Evolutionary conservation across 2,888 invertebrate species (phyloP).

Genomic region (Agonopterix subpropinquella): DNA sequence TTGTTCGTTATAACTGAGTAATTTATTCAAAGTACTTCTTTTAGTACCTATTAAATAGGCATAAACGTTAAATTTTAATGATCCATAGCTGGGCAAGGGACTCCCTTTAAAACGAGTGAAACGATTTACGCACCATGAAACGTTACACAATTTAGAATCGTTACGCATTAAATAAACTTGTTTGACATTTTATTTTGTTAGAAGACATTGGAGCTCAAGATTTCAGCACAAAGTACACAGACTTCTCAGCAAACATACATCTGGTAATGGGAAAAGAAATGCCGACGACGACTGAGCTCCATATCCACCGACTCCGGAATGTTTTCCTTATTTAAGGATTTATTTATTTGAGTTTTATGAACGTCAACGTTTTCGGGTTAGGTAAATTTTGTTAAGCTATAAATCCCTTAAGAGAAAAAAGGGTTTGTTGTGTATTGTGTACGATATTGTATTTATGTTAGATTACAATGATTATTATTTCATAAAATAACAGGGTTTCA

Average conservation of each 20-base stretch:
- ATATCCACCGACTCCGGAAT: slow-evolving; percentile 14
- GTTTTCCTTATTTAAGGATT: slow-evolving; percentile 12
- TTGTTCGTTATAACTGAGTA: slow-evolving; percentile 4
- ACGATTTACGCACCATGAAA: slow-evolving; percentile 9
- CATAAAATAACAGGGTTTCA: no score
- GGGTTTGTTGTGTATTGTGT: no score
- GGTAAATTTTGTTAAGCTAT: no score
- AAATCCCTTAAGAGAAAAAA: no score
- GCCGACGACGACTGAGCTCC: slow-evolving; percentile 16
- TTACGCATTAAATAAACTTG: slow-evolving; percentile 24
- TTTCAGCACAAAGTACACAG: slow-evolving; percentile 19
- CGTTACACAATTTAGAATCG: slow-evolving; percentile 5
- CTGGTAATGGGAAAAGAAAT: slow-evolving; percentile 21
- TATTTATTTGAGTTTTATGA: slow-evolving; percentile 10
- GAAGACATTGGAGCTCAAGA: slow-evolving; percentile 16
- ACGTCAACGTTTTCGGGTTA: no score
- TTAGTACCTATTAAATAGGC: slow-evolving; percentile 9
- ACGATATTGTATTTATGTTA: no score
- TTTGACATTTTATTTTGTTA: slow-evolving; percentile 27
- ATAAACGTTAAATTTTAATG: slow-evolving; percentile 11
- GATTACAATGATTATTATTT: no score
- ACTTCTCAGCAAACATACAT: slow-evolving; percentile 20
- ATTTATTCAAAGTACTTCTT: slow-evolving; percentile 8
- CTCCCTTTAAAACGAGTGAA: slow-evolving; percentile 5
- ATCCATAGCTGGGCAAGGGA: slow-evolving; percentile 8